These are phyloP conservation scores for Lithobates sylvaticus DNA, from an alignment of 2,797 vertebrate genomes.

Conservation along the genomic window DNA sequence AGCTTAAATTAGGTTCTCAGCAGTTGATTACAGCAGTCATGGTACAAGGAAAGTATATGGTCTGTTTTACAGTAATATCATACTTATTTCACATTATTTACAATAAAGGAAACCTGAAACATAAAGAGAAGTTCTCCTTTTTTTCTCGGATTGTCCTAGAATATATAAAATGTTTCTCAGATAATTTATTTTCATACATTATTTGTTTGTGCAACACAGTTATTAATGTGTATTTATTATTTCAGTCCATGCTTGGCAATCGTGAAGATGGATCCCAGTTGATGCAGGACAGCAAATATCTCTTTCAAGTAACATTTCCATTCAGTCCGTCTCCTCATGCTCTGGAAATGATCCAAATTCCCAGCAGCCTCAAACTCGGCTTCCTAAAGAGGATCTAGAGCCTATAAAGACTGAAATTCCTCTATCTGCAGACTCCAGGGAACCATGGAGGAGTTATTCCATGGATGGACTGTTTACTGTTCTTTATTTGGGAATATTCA, in stretches of 20 bases:
- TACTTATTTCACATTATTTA: no score
- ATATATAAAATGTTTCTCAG: no score
- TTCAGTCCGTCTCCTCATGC: conserved; percentile 87
- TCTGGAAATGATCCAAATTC: conserved; percentile 91
- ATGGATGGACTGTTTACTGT: neutral
- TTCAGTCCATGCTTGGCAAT: conserved; percentile 85
- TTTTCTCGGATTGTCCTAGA: no score
- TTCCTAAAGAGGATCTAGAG: conserved; percentile 88
- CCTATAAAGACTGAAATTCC: conserved; percentile 5
- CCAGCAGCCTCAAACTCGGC: conserved; percentile 89
- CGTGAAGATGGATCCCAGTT: conserved; percentile 85
- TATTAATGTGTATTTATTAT: conserved; percentile 31
- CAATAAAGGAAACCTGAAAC: no score
- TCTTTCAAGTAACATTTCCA: conserved; percentile 96
- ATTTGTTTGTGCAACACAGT: neutral
- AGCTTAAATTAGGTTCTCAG: no score
- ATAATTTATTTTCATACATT: no score
- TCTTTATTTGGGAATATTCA: neutral
- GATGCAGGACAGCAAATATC: conserved; percentile 90
- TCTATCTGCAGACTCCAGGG: conserved; percentile 48
- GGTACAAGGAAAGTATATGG: no score
- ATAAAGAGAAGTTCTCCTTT: no score
- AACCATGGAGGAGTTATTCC: conserved; percentile 14
- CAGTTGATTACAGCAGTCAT: no score
- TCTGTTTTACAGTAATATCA: no score